Evolutionary conservation across 2,888 invertebrate genomes (phyloP), one percentile per base, ranked within the genome.

Genomic region (Volucella bombylans): DNA sequence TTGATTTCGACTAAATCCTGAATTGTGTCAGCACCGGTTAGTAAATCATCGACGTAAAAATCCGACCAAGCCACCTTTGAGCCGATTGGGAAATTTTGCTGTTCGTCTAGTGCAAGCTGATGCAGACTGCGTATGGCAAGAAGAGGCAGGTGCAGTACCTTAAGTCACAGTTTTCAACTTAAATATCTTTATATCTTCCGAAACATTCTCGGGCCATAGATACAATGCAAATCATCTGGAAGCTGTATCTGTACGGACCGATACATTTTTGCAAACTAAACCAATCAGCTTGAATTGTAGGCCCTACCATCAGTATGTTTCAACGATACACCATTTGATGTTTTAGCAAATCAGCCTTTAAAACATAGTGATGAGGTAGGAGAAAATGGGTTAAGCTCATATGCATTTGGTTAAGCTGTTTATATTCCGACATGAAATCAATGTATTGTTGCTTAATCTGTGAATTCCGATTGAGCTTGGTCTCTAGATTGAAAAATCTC

Each of bases 261-360:
- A 59, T 73, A 62, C 72, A 62, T 54, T 47, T 62, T 74, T 8
- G 64, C 47, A 8, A 65, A 9, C 14, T 14, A 1, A 47, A 49
- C 1, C 57, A n/a, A n/a, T 59, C 67, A 23, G 12, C n/a, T 54
- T 69, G 62, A 57, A 69, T 62, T 14, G 52, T 68, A 8, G 69
- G 68, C n/a, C 77, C 77, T 12, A 62, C 69, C 69, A 78, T 62
- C 69, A 55, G n/a, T n/a, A n/a, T n/a, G n/a, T n/a, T 78, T 68
- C 23, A 76, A 45, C 0, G 76, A 73, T 18, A 45, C 12, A 9
- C 23, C 14, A 4, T 23, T 41, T 12, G 55, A 62, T 11, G 68
- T 55, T 39, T 47, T 49, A 2, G 47, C 69, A 59, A 2, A 23
- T 71, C 71, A 14, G 54, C 47, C 45, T 47, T 54, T 41, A 73